These are phyloP conservation scores for Electrona antarctica DNA, from an alignment of 2,113 vertebrate genomes.

Conservation along the genomic window DNA sequence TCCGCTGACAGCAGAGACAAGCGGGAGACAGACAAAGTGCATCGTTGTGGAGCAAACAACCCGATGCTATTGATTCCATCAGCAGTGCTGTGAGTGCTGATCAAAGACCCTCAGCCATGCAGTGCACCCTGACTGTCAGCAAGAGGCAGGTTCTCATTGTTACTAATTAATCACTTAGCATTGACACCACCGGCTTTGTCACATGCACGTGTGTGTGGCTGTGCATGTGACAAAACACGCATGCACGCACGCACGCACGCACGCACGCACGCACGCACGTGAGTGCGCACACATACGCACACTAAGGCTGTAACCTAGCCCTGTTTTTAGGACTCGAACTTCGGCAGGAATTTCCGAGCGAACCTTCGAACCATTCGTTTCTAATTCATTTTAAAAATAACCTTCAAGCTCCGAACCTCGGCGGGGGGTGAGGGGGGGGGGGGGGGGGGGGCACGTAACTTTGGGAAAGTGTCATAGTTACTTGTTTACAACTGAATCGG, in stretches of 20 bases:
- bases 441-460: too few species aligned
- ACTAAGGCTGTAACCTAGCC: too few species aligned
- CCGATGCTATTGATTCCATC: slow-evolving; percentile 6
- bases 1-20: slow-evolving; percentile 1
- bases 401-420: too few species aligned
- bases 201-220: not conserved
- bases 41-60: not conserved
- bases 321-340: too few species aligned
- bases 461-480: too few species aligned
- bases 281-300: too few species aligned
- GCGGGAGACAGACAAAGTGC: not conserved
- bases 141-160: slow-evolving; percentile 29
- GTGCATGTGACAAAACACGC: not conserved
- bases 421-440: too few species aligned
- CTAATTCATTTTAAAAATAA: too few species aligned
- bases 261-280: too few species aligned
- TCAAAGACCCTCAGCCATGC: not conserved
- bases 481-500: too few species aligned
- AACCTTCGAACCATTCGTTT: too few species aligned
- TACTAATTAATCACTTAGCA: slow-evolving; percentile 62
- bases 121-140: not conserved
- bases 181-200: slow-evolving; percentile 28
- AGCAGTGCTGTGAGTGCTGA: not conserved
- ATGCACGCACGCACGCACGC: slow-evolving; percentile 30
- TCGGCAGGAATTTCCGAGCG: too few species aligned